These are phyloP conservation scores for Myathropa florea DNA, from an alignment of 2,888 invertebrate species.

Conservation along the genomic window DNA sequence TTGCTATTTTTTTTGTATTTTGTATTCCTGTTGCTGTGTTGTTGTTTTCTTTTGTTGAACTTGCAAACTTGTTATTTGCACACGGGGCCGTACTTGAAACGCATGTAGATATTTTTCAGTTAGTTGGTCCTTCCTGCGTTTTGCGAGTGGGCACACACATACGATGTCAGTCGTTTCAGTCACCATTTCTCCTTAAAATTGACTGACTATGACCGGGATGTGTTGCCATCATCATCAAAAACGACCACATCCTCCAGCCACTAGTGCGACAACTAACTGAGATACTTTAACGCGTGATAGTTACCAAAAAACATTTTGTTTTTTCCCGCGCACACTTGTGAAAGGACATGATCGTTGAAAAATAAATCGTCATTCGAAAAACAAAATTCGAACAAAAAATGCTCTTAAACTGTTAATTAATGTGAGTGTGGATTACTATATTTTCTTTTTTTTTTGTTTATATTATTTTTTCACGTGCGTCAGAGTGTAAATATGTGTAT, in stretches of 20 bases:
- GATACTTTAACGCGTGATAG: background rate
- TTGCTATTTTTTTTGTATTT: slow-evolving; percentile 3
- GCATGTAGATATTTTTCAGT: slow-evolving; percentile 51
- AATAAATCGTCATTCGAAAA: slow-evolving; percentile 8
- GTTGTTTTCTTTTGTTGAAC: slow-evolving; percentile 62
- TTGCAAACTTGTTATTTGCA: slow-evolving; percentile 70
- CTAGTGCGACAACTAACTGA: background rate
- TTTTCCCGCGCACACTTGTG: slow-evolving; percentile 29
- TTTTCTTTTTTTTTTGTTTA: slow-evolving; percentile 12
- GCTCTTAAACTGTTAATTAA: slow-evolving; percentile 55
- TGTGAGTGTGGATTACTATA: slow-evolving; percentile 47
- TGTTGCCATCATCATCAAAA: background rate
- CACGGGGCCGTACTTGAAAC: slow-evolving; percentile 59
- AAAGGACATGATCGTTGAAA: background rate
- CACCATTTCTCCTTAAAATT: slow-evolving; percentile 33
- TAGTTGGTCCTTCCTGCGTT: slow-evolving; percentile 58
- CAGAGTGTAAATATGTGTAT: slow-evolving; percentile 43
- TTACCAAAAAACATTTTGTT: background rate
- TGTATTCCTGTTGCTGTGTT: slow-evolving; percentile 3
- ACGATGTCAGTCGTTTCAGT: slow-evolving; percentile 7
- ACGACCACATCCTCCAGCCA: slow-evolving; percentile 39
- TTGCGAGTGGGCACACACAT: slow-evolving; percentile 35
- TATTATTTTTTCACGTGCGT: slow-evolving; percentile 21
- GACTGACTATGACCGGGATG: slow-evolving; percentile 22
- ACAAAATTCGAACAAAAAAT: slow-evolving; percentile 5